phyloP scores from a whole-genome alignment of 1,140 invertebrate species.

The Hylaeus anthracinus region DNA sequence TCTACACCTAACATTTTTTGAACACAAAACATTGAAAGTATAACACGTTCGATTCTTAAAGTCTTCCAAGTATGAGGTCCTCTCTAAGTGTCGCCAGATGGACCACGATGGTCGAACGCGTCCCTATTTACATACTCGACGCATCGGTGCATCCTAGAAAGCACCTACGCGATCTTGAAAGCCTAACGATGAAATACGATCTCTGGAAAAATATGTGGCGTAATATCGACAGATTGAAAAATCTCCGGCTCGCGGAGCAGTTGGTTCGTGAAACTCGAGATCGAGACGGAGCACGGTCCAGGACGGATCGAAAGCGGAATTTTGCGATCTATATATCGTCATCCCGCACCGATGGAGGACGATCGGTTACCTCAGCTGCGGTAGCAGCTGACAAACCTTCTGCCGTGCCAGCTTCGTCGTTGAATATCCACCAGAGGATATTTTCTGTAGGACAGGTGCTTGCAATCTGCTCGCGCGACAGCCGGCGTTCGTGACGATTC shows the following conservation, averaged over 20 bases:
- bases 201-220: conserved; percentile 1
- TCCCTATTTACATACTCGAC: too few relatives aligned
- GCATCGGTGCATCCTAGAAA: neutral
- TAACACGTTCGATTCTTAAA: too few relatives aligned
- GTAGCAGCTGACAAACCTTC: conserved; percentile 41
- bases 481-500: conserved; percentile 70
- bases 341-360: conserved; percentile 4
- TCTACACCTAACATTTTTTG: too few relatives aligned
- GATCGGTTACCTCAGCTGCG: conserved; percentile 47
- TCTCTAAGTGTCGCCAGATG: neutral
- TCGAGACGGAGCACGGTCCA: conserved; percentile 5
- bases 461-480: conserved; percentile 70
- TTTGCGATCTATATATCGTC: conserved; percentile 6
- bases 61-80: too few relatives aligned
- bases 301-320: conserved; percentile 10
- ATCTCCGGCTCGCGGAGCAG: conserved; percentile 14
- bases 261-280: conserved; percentile 25
- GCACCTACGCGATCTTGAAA: neutral
- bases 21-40: too few relatives aligned
- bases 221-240: conserved; percentile 33
- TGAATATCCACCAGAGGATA: conserved; percentile 37
- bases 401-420: conserved; percentile 19
- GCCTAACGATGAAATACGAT: conserved; percentile 18
- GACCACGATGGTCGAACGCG: too few relatives aligned
- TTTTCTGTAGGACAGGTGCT: conserved; percentile 69